Base-by-base conservation (phyloP, 2,113 vertebrate genomes). In the Oceanodroma tethys region DNA sequence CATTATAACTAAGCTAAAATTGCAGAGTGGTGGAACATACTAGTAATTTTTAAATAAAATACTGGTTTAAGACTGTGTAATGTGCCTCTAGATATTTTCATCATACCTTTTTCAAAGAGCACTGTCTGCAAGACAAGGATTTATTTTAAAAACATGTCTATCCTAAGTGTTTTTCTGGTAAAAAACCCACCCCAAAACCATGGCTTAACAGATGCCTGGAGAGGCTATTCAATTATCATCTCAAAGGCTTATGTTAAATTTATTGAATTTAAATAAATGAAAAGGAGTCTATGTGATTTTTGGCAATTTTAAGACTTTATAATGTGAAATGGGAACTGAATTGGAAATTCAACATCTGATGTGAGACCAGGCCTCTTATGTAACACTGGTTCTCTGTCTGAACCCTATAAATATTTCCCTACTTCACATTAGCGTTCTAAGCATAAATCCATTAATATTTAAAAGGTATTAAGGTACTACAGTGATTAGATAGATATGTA, bases 111-210 rank as follows among this genome's bases (percentile, higher is more conserved):
- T 90, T 30, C 40, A 63, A 90, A 59, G 29, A 67, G 16, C 26
- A 53, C 27, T 75, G 19, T 27, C 48, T 95, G 18, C 13, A 92
- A 68, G 47, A 63, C 30, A 63, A 38, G 23, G 38, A 75, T 93
- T 89, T 87, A 56, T 89, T 95, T 88, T 42, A 79, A 92, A 95
- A 85, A 74, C 12, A 5, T 16, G 2, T 72, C 56, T 88, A 38
- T 72, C 43, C 38, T 71, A 50, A 29, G 2, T 1, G 32, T 42
- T 91, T 71, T 63, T 48, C 38, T 72, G 32, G 8, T 80, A 3
- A 78, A 38, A 55, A 63, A 56, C 0, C 0, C 18, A 67, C 19
- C 12, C 0, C 0, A 43, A 90, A 34, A 1, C 9, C 10, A 34
- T 25, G 7, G 22, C 19, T 79, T 88, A 75, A 72, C 48, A 76